Percentiles rank a stretch among this genome's conserved stretches.
Evolutionary conservation across 2,888 invertebrate genomes (phyloP).

Genomic region (Galeopsomyia nigrocyanea): DNA sequence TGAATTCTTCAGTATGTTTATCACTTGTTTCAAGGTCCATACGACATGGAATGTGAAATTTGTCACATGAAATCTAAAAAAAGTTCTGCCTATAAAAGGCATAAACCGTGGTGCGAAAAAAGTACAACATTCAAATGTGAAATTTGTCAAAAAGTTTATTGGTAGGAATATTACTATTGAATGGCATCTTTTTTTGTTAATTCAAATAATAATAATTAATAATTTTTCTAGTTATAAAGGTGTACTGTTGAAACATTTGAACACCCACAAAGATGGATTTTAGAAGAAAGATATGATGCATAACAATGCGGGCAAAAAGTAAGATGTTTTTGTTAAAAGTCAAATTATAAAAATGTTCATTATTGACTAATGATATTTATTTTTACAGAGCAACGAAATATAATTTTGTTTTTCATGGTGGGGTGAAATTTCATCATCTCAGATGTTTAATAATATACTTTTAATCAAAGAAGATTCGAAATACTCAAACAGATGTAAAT

Average conservation of each 20-base stretch:
- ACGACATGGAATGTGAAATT: slow-evolving; percentile 45
- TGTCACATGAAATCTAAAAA: slow-evolving; percentile 44
- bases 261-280: slow-evolving; percentile 29
- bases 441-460: too few species aligned
- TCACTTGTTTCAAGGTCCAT: slow-evolving; percentile 38
- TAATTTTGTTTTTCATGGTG: slow-evolving; percentile 15
- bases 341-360: not conserved
- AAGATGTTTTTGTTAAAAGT: not conserved
- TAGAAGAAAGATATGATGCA: not conserved
- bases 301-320: not conserved
- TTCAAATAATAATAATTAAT: not conserved
- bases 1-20: not conserved
- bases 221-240: slow-evolving; percentile 40
- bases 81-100: slow-evolving; percentile 43
- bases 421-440: not conserved
- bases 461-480: slow-evolving; percentile 8
- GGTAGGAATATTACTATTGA: slow-evolving; percentile 45
- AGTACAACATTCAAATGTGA: slow-evolving; percentile 33
- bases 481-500: slow-evolving; percentile 29
- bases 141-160: slow-evolving; percentile 40
- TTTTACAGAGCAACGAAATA: slow-evolving; percentile 2
- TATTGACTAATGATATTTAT: not conserved
- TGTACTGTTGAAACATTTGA: slow-evolving; percentile 42
- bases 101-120: slow-evolving; percentile 40
- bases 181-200: slow-evolving; percentile 46